phyloP scores from a whole-genome alignment of 2,888 invertebrate genomes.

The Epistrophe grossulariae region DNA sequence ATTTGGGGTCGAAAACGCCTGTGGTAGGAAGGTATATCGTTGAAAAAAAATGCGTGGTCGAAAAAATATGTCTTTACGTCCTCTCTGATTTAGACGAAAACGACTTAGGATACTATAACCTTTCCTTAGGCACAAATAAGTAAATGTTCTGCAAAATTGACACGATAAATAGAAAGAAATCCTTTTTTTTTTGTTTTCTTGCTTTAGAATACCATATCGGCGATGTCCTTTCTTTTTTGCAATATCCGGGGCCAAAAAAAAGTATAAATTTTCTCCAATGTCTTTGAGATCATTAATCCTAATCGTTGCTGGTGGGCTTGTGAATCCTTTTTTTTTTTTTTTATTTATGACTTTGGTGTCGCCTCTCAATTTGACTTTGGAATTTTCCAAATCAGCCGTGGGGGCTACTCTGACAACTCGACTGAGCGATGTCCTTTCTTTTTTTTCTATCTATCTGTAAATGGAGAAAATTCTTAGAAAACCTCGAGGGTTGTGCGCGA shows the following conservation, averaged over 20 bases:
- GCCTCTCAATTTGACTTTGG: slow-evolving; percentile 75
- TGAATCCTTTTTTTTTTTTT: slow-evolving; percentile 60
- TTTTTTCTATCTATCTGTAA: slow-evolving; percentile 7
- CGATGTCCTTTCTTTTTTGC: slow-evolving; percentile 40
- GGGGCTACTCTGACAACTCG: neutral
- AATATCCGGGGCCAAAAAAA: slow-evolving; percentile 24
- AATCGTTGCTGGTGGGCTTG: slow-evolving; percentile 69
- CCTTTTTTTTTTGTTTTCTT: slow-evolving; percentile 53
- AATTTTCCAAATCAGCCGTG: slow-evolving; percentile 45
- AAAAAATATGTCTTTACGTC: slow-evolving; percentile 51
- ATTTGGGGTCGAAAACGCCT: slow-evolving; percentile 44
- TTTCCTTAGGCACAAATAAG: slow-evolving; percentile 70
- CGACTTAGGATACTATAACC: slow-evolving; percentile 31
- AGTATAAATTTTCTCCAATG: slow-evolving; percentile 65
- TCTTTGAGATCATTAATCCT: slow-evolving; percentile 76
- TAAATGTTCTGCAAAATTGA: slow-evolving; percentile 75
- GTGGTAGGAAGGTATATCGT: neutral
- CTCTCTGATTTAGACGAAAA: slow-evolving; percentile 28
- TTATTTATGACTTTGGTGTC: slow-evolving; percentile 75
- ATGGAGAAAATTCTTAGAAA: slow-evolving; percentile 12
- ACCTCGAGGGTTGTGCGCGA: slow-evolving; percentile 34
- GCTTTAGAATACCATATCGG: neutral
- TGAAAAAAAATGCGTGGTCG: slow-evolving; percentile 50
- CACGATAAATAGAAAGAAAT: slow-evolving; percentile 70
- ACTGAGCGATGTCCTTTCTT: slow-evolving; percentile 36